Evolutionary conservation across 2,888 invertebrate species (phyloP), one percentile per base, ranked within the genome.

Genomic region (Eurytoma californica): DNA sequence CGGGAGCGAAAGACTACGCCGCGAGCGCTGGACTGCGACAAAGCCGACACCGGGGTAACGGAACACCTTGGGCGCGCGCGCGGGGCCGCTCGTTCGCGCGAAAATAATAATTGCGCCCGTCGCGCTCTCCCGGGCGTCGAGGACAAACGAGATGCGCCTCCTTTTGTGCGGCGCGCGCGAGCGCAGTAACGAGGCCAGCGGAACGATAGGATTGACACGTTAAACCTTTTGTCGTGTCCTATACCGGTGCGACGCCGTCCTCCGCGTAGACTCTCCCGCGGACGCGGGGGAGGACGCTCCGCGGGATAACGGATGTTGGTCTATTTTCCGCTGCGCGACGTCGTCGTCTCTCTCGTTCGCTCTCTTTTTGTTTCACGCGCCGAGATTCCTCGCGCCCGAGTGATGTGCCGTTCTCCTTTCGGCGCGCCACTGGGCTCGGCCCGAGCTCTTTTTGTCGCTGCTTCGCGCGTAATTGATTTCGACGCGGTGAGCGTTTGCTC

Each of bases 61-160:
- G 67, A 67, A 60, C 60, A 68, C 61, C 3, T 66, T 39, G 55
- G 55, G 66, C 14, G 51, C 24, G 4, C 61, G 61, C 66, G 12
- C 66, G 16, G 51, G 39, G 55, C 28, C 53, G 60, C 16, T 57
- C 68, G 68, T 51, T 57, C 72, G 72, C 72, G 72, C 67, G 72
- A 80, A 80, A 76, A 76, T 76, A 76, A 76, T 80, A 76, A 76
- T 80, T 72, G 75, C 76, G 66, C 30, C 53, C 18, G 65, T 49
- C 47, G 65, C 49, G 60, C 65, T 66, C 65, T 72, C 55, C 20
- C 30, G 30, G 39, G 55, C 70, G 5, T 12, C 63, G 61, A 5
- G 65, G 28, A 13, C 39, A 16, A 16, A n/a, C 24, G 53, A 49
- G 30, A 67, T 66, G 63, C 58, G 72, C 72, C 77, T 72, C 67